Evolutionary conservation across 2,797 vertebrate genomes (phyloP), one percentile per base, ranked within the genome.

Genomic region (Helostoma temminkii): DNA sequence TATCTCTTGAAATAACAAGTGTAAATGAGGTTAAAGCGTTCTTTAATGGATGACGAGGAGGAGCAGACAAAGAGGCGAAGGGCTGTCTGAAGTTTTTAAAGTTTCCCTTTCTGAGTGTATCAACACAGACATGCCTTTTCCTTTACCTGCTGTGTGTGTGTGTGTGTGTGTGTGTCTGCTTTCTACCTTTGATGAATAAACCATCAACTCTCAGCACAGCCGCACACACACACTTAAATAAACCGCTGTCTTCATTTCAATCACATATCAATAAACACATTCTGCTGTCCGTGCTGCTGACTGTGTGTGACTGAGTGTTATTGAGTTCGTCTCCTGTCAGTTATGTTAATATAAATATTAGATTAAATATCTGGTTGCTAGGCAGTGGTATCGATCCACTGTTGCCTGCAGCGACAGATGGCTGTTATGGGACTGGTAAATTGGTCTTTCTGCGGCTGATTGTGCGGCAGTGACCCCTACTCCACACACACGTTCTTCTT

Each of bases 341-440:
- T 81, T 75, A 77, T 15, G 1, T 63, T 74, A 59, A 76, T 73
- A 77, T 78, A 53, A 82, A 88, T 83, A 81, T 85, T 69, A 72
- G 71, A 71, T 88, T 64, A 49, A 80, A 78, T 78, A 64, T 76
- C 66, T 36, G 24, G 77, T 74, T 79, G 72, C 77, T 16, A 67
- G 75, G 82, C 69, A 75, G 71, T 7, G 0, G 9, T 59, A 89
- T 90, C 16, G 81, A 90, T 85, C 73, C n/a, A 1, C 2, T 0
- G 36, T 77, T 66, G 77, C 86, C 85, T 2, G 21, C 42, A 12
- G 83, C 12, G 21, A 83, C 75, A 63, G 66, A 63, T 50, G 47
- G 49, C 37, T 54, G 48, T 46, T 76, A 25, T 39, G 24, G 60
- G 34, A 60, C 66, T 21, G 37, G 32, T 78, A 49, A 81, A 65